Evolutionary conservation across 2,888 invertebrate genomes (phyloP).

Genomic region (Nomada ruficornis): DNA sequence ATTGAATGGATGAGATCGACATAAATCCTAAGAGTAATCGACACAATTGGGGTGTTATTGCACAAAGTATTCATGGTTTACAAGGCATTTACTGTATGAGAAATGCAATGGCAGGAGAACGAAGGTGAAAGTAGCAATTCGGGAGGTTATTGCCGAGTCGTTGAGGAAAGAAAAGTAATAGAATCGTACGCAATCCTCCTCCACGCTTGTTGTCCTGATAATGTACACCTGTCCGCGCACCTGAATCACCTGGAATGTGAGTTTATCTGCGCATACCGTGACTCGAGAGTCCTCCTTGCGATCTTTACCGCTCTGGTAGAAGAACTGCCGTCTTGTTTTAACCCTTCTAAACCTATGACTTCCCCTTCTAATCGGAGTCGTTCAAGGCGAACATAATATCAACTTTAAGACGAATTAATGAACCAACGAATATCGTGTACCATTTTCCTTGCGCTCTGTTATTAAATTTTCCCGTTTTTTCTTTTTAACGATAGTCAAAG

Average conservation of each 20-base stretch:
- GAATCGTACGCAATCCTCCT: conserved; percentile 56
- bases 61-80: too few relatives aligned
- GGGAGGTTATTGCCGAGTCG: conserved; percentile 18
- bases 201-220: conserved; percentile 75
- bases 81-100: too few relatives aligned
- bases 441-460: background rate
- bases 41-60: too few relatives aligned
- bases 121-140: conserved; percentile 18
- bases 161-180: conserved; percentile 49
- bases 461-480: background rate
- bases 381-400: background rate
- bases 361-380: conserved; percentile 36
- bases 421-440: background rate
- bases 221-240: conserved; percentile 78
- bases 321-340: conserved; percentile 75
- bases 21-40: too few relatives aligned
- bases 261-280: conserved; percentile 76
- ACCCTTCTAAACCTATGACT: conserved; percentile 70
- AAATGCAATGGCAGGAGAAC: background rate
- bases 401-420: background rate
- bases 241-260: conserved; percentile 77
- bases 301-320: conserved; percentile 72
- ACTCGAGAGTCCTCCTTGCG: conserved; percentile 64
- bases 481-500: too few relatives aligned
- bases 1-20: too few relatives aligned